phyloP scores from a whole-genome alignment of 1,140 invertebrate genomes.

The Leptoteleia sp. region DNA sequence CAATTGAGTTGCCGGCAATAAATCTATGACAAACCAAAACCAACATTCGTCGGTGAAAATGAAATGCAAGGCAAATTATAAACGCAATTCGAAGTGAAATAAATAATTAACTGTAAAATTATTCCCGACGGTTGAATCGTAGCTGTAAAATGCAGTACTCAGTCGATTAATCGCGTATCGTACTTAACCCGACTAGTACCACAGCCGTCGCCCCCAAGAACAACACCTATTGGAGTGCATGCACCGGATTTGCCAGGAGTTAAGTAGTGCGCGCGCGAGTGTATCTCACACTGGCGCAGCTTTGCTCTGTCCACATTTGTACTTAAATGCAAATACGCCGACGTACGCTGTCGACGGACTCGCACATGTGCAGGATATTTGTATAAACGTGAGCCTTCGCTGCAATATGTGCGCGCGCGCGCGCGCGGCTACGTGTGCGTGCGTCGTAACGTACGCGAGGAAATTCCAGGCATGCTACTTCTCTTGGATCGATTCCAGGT shows the following conservation, averaged over 20 bases:
- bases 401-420: background rate
- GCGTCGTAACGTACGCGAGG: background rate
- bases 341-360: slow-evolving; percentile 12
- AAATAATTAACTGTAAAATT: slow-evolving; percentile 40
- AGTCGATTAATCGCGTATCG: slow-evolving; percentile 56
- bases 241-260: slow-evolving; percentile 41
- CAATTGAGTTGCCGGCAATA: too few relatives aligned
- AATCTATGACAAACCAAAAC: background rate
- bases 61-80: background rate
- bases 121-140: slow-evolving; percentile 23
- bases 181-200: slow-evolving; percentile 50
- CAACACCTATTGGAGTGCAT: slow-evolving; percentile 52
- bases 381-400: slow-evolving; percentile 1
- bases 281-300: slow-evolving; percentile 23
- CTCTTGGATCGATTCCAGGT: slow-evolving; percentile 43
- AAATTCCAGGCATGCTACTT: slow-evolving; percentile 26
- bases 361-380: slow-evolving; percentile 12
- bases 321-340: slow-evolving; percentile 41
- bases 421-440: background rate
- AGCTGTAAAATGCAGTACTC: slow-evolving; percentile 41
- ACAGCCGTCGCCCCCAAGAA: slow-evolving; percentile 47
- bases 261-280: slow-evolving; percentile 42
- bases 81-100: slow-evolving; percentile 9
- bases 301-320: slow-evolving; percentile 35
- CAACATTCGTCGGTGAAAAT: background rate